Base-by-base conservation (phyloP, 2,797 vertebrate species). In the Peromyscus attwateri region DNA sequence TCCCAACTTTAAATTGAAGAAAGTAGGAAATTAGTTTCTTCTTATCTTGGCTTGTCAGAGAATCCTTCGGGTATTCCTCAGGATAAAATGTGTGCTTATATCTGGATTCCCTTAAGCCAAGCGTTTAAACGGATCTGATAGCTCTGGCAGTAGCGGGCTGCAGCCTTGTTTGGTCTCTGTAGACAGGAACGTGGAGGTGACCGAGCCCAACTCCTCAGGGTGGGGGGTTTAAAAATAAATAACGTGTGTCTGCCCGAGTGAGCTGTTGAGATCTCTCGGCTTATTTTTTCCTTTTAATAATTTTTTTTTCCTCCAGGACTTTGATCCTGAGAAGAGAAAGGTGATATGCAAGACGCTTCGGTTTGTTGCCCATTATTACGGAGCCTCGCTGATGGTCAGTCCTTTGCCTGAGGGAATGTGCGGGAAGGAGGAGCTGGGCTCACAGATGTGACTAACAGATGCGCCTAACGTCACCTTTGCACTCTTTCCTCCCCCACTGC, bases 281-380 rank as follows among this genome's bases (percentile, higher is more conserved):
- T 92, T 34, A 40, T 19, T 2, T 97, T 95, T 98, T 96, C 93
- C 97, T 82, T 96, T 92, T 66, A 12, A 97, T 27, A 96, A 96
- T 91, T 25, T 96, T 87, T 98, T 98, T 97, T 71, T 37, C 3
- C 96, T 98, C 87, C 96, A 99, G 99, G 99, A 99, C 82, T 99
- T 99, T 97, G 99, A 99, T 92, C 99, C 99, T 37, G 99, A 99
- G 97, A 99, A 99, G 97, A 99, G 98, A 98, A 99, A 99, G 98
- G 98, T 99, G 92, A 99, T 99, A 94, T 99, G 99, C 98, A 99
- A 99, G 99, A 99, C 99, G 1, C 98, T 99, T 94, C 99, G 99
- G 90, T 99, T 99, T 97, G 89, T 99, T 95, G 99, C 99, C 23
- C 99, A 99, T 98, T 99, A 99, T 96, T 99, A 99, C 6, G 99